Percentiles rank a stretch among this genome's conserved stretches.
These are phyloP conservation scores for Sphaerophoria rueppellii DNA, from an alignment of 2,888 invertebrate species.

Conservation along the genomic window DNA sequence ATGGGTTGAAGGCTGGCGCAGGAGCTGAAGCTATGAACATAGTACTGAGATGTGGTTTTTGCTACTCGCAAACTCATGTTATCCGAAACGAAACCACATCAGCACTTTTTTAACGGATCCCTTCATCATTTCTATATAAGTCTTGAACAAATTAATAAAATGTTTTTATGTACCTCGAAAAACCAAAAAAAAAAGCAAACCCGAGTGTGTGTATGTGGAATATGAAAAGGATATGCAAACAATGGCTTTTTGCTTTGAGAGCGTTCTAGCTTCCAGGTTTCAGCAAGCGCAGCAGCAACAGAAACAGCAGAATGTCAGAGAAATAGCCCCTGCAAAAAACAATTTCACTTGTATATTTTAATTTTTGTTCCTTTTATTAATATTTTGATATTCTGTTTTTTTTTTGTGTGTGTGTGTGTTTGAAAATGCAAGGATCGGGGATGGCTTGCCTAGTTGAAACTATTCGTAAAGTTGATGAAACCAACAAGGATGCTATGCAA, in stretches of 20 bases:
- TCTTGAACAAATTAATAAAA: slow-evolving; percentile 69
- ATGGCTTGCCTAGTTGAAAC: slow-evolving; percentile 15
- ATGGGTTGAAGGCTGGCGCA: slow-evolving; percentile 8
- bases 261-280: slow-evolving; percentile 44
- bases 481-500: slow-evolving; percentile 24
- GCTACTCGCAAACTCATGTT: slow-evolving; percentile 25
- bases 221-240: slow-evolving; percentile 67
- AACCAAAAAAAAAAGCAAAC: neutral
- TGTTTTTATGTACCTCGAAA: slow-evolving; percentile 47
- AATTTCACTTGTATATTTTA: slow-evolving; percentile 42
- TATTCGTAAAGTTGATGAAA: slow-evolving; percentile 66
- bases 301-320: slow-evolving; percentile 38
- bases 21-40: neutral
- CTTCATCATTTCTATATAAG: slow-evolving; percentile 45
- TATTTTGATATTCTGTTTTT: neutral
- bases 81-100: slow-evolving; percentile 45
- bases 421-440: slow-evolving; percentile 26
- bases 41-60: slow-evolving; percentile 13
- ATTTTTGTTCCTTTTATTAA: slow-evolving; percentile 8
- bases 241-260: slow-evolving; percentile 50
- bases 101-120: slow-evolving; percentile 34
- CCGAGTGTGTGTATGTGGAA: slow-evolving; percentile 5
- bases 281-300: slow-evolving; percentile 43
- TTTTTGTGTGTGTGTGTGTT: neutral
- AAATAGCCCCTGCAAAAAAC: slow-evolving; percentile 47